These are phyloP conservation scores for Leistus spinibarbis DNA, from an alignment of 2,888 invertebrate genomes.

Conservation along the genomic window DNA sequence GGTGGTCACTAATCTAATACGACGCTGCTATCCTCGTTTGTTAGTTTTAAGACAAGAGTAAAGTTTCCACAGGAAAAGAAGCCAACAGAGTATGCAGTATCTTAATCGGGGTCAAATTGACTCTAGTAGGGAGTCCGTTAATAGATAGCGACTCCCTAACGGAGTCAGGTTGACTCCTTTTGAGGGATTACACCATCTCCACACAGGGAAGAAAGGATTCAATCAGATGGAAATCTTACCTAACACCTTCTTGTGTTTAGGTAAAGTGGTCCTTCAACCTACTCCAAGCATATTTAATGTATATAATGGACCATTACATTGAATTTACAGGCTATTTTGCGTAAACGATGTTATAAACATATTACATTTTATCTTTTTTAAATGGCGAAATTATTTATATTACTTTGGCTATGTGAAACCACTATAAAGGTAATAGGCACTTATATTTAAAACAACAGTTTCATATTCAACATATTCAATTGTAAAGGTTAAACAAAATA, in stretches of 20 bases:
- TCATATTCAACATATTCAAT: too few species aligned
- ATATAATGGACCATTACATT: background rate
- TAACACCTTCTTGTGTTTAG: background rate
- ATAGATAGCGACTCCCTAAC: slow-evolving; percentile 91
- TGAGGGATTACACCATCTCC: slow-evolving; percentile 67
- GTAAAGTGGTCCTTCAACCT: too few species aligned
- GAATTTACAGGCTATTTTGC: background rate
- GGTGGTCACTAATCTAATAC: too few species aligned
- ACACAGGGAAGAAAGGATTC: background rate
- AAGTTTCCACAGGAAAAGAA: slow-evolving; percentile 19
- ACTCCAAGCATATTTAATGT: background rate
- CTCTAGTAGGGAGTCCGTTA: slow-evolving; percentile 98
- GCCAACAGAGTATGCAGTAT: slow-evolving; percentile 46
- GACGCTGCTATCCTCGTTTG: too few species aligned
- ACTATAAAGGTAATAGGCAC: too few species aligned
- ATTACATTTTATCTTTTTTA: too few species aligned
- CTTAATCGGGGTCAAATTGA: slow-evolving; percentile 94
- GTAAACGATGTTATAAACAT: too few species aligned
- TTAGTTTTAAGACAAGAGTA: background rate
- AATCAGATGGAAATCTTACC: background rate
- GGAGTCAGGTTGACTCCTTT: slow-evolving; percentile 96
- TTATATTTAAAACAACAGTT: too few species aligned
- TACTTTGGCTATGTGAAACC: too few species aligned
- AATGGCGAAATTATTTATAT: too few species aligned
- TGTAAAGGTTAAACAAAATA: too few species aligned